These are phyloP conservation scores for Grantiella picta DNA, from an alignment of 2,113 vertebrate genomes.

Conservation along the genomic window DNA sequence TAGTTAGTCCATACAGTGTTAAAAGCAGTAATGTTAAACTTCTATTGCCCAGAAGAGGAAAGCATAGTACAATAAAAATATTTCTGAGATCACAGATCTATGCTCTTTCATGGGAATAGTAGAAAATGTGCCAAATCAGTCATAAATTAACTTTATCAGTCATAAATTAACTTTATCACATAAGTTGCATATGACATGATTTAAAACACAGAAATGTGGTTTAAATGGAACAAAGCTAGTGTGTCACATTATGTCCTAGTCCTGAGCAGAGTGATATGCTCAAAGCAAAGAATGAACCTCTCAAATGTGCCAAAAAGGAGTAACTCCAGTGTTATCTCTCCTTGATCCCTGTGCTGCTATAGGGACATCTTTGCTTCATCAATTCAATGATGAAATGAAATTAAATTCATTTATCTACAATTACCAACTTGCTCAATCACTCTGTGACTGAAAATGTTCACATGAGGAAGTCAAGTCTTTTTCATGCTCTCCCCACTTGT, in stretches of 20 bases:
- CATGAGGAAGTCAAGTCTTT: background rate
- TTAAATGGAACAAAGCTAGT: background rate
- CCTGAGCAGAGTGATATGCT: background rate
- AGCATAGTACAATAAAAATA: background rate
- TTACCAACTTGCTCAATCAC: background rate
- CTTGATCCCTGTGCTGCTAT: background rate
- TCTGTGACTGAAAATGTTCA: background rate
- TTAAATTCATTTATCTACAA: background rate
- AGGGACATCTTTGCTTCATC: background rate
- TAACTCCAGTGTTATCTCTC: background rate
- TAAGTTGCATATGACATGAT: background rate
- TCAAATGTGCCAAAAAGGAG: background rate
- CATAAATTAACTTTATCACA: background rate
- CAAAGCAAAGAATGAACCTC: background rate
- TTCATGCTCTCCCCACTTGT: background rate
- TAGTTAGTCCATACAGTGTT: background rate
- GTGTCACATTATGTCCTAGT: background rate
- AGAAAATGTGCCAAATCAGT: background rate
- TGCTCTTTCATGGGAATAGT: background rate
- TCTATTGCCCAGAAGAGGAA: background rate
- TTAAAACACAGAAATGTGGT: background rate
- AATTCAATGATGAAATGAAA: background rate
- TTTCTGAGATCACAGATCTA: background rate
- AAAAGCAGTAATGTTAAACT: background rate
- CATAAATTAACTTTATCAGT: background rate